These are phyloP conservation scores for Tiaroga cobitis DNA, from an alignment of 2,797 vertebrate species.

Conservation along the genomic window DNA sequence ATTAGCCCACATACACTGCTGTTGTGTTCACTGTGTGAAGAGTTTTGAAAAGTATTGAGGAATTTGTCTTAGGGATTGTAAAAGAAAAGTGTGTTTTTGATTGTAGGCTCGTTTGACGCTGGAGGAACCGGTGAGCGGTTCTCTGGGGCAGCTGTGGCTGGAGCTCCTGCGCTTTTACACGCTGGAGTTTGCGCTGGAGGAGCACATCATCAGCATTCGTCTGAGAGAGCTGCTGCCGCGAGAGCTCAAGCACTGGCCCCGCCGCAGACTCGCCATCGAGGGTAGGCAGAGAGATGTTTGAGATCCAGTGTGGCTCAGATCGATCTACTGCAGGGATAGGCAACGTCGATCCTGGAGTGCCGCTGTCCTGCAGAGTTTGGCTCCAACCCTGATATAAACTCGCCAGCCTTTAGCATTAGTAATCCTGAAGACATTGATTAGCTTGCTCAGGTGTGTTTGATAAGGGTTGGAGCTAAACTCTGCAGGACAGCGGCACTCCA, in stretches of 20 bases:
- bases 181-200: constrained; percentile 95
- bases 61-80: background rate
- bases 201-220: constrained; percentile 95
- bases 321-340: background rate
- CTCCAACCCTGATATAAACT: no score
- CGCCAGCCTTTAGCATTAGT: no score
- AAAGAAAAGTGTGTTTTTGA: background rate
- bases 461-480: no score
- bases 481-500: no score
- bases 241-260: constrained; percentile 97
- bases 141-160: constrained; percentile 92
- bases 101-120: constrained; percentile 82
- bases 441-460: no score
- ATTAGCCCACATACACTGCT: background rate
- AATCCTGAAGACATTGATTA: no score
- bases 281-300: constrained; percentile 73
- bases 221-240: constrained; percentile 88
- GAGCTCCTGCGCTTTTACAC: constrained; percentile 97
- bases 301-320: background rate
- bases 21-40: background rate
- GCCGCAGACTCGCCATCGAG: constrained; percentile 95
- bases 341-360: no score
- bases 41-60: background rate
- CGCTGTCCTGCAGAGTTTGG: no score
- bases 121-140: constrained; percentile 74